A percentile compares a stretch with the other conserved stretches of the same genome.
Evolutionary conservation across 2,113 vertebrate genomes (phyloP).

Genomic region (Phaethornis superciliosus): DNA sequence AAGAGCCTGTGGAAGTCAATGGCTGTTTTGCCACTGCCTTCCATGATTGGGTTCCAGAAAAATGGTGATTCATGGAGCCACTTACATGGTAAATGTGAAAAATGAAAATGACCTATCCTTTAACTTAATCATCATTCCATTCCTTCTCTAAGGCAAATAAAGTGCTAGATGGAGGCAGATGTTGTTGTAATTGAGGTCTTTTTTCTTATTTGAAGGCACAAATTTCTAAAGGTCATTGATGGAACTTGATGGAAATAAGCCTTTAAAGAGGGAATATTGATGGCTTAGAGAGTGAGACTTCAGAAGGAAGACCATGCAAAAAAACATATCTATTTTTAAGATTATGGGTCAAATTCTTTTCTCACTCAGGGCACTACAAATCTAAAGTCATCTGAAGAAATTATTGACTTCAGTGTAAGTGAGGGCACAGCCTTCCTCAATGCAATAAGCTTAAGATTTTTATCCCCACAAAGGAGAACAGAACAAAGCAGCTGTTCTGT

Average conservation of each 20-base stretch:
- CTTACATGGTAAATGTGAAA: slow-evolving; percentile 1
- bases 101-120: slow-evolving; percentile 30
- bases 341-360: not conserved
- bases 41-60: not conserved
- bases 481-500: not conserved
- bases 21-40: not conserved
- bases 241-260: slow-evolving; percentile 21
- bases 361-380: not conserved
- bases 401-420: not conserved
- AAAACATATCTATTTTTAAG: not conserved
- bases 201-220: slow-evolving; percentile 34
- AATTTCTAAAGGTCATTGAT: slow-evolving; percentile 22
- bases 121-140: slow-evolving; percentile 32
- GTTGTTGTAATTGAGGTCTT: slow-evolving; percentile 25
- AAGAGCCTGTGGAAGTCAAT: not conserved
- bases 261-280: slow-evolving; percentile 34
- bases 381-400: not conserved
- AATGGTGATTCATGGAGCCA: slow-evolving; percentile 3
- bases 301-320: not conserved
- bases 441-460: not conserved
- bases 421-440: not conserved
- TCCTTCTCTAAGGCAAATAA: slow-evolving; percentile 20
- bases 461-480: not conserved
- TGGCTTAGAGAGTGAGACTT: not conserved
- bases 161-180: slow-evolving; percentile 20